These are phyloP conservation scores for Tetragonisca angustula DNA, from an alignment of 2,888 invertebrate genomes.

Conservation along the genomic window DNA sequence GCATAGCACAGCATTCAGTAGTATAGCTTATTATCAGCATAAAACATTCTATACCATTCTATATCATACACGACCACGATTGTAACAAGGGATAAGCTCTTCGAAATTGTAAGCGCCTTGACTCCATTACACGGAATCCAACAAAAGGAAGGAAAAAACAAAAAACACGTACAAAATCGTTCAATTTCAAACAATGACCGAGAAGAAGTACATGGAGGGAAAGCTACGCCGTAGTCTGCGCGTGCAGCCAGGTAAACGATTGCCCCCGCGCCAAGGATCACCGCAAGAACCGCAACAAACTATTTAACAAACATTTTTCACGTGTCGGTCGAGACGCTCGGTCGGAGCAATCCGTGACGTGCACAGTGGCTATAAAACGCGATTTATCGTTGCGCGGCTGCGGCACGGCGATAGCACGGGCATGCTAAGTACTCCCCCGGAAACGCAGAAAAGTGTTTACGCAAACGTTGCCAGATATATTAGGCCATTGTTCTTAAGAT, in stretches of 20 bases:
- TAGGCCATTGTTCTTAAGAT: constrained; percentile 65
- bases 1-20: too few species aligned
- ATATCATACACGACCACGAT: too few species aligned
- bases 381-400: constrained; percentile 57
- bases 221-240: too few species aligned
- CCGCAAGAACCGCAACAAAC: constrained; percentile 52
- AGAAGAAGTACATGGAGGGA: too few species aligned
- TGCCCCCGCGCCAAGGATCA: constrained; percentile 36
- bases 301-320: constrained; percentile 62
- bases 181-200: neutral
- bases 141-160: too few species aligned
- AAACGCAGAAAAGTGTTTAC: constrained; percentile 56
- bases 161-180: neutral
- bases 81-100: too few species aligned
- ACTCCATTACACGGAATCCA: too few species aligned
- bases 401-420: constrained; percentile 46
- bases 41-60: too few species aligned
- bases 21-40: too few species aligned
- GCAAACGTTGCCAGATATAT: constrained; percentile 63
- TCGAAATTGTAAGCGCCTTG: too few species aligned
- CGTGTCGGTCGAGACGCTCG: constrained; percentile 39
- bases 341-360: constrained; percentile 24
- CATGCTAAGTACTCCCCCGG: constrained; percentile 47
- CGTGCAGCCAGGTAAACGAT: constrained; percentile 10
- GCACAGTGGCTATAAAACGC: constrained; percentile 43